Evolutionary conservation across 2,888 invertebrate genomes (phyloP).

Genomic region (Sipunculus nudus): DNA sequence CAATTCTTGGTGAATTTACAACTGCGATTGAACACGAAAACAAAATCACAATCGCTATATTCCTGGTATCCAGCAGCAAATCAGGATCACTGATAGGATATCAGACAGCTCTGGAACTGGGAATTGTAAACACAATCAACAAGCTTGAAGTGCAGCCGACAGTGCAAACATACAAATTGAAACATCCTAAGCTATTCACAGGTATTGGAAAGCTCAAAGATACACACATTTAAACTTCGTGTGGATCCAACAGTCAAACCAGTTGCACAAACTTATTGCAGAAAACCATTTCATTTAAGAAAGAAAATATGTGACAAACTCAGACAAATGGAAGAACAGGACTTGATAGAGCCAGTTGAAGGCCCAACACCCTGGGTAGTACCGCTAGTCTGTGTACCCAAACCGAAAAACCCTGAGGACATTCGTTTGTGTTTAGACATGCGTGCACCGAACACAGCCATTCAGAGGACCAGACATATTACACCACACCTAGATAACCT

Average conservation of each 20-base stretch:
- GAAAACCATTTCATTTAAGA: neutral
- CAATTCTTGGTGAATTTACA: no score
- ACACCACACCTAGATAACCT: conserved; percentile 16
- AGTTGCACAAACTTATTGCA: neutral
- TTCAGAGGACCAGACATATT: conserved; percentile 17
- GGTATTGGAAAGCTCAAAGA: conserved; percentile 17
- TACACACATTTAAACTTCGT: neutral
- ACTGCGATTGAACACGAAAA: no score
- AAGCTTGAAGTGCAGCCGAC: no score
- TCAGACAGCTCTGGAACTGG: no score
- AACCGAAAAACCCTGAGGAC: conserved; percentile 27
- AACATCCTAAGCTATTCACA: conserved; percentile 2
- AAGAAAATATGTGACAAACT: conserved; percentile 6
- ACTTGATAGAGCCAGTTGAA: conserved; percentile 14
- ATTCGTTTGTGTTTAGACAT: conserved; percentile 44
- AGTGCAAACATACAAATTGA: no score
- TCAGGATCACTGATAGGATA: no score
- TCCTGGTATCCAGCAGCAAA: no score
- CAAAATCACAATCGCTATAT: no score
- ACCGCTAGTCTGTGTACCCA: conserved; percentile 2
- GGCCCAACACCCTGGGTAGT: conserved; percentile 21
- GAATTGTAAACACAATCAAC: no score
- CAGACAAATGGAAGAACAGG: neutral
- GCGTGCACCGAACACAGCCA: conserved; percentile 39
- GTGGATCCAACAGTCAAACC: conserved; percentile 2